These are phyloP conservation scores for Aldabrachelys gigantea DNA, from an alignment of 2,113 vertebrate species.

Conservation along the genomic window DNA sequence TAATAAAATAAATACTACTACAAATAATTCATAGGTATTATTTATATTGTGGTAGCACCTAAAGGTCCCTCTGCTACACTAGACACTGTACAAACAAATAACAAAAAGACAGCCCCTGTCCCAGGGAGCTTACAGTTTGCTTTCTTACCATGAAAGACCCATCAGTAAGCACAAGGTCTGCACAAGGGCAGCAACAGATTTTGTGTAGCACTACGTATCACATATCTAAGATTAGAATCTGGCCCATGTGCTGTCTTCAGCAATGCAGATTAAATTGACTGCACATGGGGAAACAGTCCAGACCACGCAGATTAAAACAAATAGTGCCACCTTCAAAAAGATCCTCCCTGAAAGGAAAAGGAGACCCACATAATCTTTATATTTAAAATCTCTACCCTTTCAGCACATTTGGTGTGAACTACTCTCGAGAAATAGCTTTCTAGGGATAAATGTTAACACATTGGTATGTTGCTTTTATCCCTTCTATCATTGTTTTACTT, in stretches of 20 bases:
- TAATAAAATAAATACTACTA: neutral
- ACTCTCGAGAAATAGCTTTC: constrained; percentile 50
- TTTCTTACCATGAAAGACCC: neutral
- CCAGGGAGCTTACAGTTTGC: constrained; percentile 9
- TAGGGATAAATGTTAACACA: constrained; percentile 47
- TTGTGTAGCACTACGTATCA: neutral
- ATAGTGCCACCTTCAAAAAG: constrained; percentile 12
- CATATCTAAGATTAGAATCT: constrained; percentile 17
- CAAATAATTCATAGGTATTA: too few relatives aligned
- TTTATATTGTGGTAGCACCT: neutral
- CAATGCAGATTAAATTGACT: constrained; percentile 19
- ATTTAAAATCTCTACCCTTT: constrained; percentile 27
- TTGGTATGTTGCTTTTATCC: constrained; percentile 49
- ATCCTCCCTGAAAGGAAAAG: neutral
- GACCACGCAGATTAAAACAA: constrained; percentile 11
- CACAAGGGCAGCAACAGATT: neutral
- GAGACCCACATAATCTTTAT: neutral
- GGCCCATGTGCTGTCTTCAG: constrained; percentile 6
- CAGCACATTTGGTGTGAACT: constrained; percentile 51
- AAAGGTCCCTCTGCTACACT: neutral
- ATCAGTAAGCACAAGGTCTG: neutral
- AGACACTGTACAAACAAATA: too few relatives aligned
- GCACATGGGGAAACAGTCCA: constrained; percentile 5
- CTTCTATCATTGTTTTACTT: constrained; percentile 52
- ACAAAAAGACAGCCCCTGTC: neutral